phyloP scores from a whole-genome alignment of 2,888 invertebrate species.

The Homarus gammarus region DNA sequence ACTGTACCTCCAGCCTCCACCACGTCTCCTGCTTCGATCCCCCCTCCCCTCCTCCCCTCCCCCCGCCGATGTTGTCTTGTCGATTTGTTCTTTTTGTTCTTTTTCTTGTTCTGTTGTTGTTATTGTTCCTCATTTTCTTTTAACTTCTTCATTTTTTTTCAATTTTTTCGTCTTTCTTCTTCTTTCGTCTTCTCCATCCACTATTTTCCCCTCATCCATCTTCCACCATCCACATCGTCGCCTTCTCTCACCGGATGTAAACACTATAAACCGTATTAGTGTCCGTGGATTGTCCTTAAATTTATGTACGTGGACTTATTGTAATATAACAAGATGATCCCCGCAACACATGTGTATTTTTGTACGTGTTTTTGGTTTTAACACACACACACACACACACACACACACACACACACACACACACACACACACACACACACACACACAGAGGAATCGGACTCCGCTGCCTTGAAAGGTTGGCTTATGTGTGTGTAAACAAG shows the following conservation, averaged over 20 bases:
- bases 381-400: too few relatives aligned
- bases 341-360: background rate
- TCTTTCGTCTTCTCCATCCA: background rate
- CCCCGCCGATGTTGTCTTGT: background rate
- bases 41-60: background rate
- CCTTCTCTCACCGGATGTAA: too few relatives aligned
- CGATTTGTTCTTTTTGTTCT: background rate
- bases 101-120: too few relatives aligned
- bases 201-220: background rate
- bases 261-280: too few relatives aligned
- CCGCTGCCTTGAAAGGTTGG: background rate
- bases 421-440: too few relatives aligned
- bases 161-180: background rate
- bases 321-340: too few relatives aligned
- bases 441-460: background rate
- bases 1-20: background rate
- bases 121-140: too few relatives aligned
- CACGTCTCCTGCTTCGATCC: background rate
- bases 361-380: background rate
- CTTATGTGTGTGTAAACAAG: slow-evolving; percentile 32
- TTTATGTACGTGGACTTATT: too few relatives aligned
- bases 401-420: too few relatives aligned
- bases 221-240: too few relatives aligned
- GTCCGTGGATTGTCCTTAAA: too few relatives aligned
- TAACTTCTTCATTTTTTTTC: too few relatives aligned